Evolutionary conservation across 2,113 vertebrate genomes (phyloP).

Genomic region (Bubalus kerabau): DNA sequence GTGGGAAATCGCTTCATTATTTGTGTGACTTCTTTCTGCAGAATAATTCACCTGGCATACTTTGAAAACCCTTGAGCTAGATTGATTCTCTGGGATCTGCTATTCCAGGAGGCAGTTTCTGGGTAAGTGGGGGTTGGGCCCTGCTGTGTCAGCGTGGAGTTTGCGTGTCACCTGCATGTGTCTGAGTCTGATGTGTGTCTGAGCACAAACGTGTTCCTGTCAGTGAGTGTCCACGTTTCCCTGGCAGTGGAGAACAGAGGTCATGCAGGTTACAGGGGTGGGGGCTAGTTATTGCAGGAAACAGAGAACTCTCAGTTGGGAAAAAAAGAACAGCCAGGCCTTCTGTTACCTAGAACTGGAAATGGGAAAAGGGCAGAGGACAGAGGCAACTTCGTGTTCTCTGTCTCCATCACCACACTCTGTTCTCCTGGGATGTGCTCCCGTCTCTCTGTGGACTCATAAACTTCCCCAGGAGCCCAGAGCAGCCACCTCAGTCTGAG

Average conservation of each 20-base stretch:
- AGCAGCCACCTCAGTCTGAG: neutral
- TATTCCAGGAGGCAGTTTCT: neutral
- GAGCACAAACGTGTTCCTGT: neutral
- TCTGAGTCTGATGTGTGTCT: neutral
- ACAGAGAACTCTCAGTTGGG: neutral
- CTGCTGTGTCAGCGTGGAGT: neutral
- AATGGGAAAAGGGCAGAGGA: neutral
- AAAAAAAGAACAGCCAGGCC: neutral
- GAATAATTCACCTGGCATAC: neutral
- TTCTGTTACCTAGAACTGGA: neutral
- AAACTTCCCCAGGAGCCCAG: neutral
- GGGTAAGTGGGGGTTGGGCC: neutral
- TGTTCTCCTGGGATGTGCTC: neutral
- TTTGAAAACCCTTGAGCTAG: neutral
- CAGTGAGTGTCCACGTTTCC: neutral
- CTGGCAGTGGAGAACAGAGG: neutral
- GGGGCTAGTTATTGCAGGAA: neutral
- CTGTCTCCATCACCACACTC: neutral
- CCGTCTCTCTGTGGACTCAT: neutral
- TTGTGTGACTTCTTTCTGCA: neutral
- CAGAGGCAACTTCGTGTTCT: rapidly evolving
- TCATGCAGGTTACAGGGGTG: neutral
- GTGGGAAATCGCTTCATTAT: slow-evolving; percentile 20
- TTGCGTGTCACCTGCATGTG: neutral
- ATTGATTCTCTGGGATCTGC: neutral